Evolutionary conservation across 2,888 invertebrate genomes (phyloP).

Genomic region (Nomada goodeniana): DNA sequence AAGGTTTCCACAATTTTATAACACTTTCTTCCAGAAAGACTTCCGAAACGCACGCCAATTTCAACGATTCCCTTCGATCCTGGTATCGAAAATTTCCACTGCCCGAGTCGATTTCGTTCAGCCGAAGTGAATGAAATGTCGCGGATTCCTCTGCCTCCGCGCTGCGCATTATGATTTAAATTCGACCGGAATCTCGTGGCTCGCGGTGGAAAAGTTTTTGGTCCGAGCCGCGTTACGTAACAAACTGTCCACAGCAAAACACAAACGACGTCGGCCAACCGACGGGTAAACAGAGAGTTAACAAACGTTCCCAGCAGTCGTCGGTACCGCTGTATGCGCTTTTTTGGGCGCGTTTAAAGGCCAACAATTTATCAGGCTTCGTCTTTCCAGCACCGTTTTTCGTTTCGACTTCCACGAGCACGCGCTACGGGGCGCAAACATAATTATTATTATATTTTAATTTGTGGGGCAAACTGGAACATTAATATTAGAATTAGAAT

Average conservation of each 20-base stretch:
- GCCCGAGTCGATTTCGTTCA: not conserved
- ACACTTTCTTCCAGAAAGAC: no score
- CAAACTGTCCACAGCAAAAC: not conserved
- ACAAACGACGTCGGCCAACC: not conserved
- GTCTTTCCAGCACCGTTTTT: not conserved
- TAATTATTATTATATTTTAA: slow-evolving; percentile 38
- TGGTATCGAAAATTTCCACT: not conserved
- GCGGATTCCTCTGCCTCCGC: not conserved
- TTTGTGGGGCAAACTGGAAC: no score
- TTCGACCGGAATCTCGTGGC: not conserved
- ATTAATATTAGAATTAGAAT: no score
- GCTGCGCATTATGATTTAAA: slow-evolving; percentile 23
- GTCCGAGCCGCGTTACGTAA: not conserved
- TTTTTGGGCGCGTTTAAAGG: not conserved
- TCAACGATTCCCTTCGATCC: not conserved
- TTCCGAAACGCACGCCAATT: not conserved
- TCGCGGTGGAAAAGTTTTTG: slow-evolving; percentile 1
- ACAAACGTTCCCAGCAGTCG: not conserved
- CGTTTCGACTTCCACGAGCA: not conserved
- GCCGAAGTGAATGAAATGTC: not conserved
- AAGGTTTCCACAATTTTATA: no score
- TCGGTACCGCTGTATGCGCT: not conserved
- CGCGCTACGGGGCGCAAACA: not conserved
- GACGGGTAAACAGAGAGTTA: slow-evolving; percentile 11
- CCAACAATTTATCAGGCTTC: slow-evolving; percentile 21